Conservation (phyloP, 2,797 vertebrate genomes). For the Chromis chromis region DNA sequence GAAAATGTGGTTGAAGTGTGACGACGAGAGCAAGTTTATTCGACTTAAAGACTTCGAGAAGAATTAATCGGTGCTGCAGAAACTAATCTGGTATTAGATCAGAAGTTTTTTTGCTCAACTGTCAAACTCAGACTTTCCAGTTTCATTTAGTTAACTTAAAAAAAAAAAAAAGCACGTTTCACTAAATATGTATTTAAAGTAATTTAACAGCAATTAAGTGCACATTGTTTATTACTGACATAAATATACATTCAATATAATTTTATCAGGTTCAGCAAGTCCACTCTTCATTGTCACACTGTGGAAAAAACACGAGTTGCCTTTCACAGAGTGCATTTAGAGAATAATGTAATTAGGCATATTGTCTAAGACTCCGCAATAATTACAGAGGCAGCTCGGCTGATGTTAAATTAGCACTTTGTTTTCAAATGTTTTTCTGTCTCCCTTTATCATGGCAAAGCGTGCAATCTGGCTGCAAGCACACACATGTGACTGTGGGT, state of each 20-base stretch:
- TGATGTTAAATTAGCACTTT: slow-evolving; percentile 56
- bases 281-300: no score
- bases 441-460: slow-evolving; percentile 27
- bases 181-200: no score
- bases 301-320: slow-evolving; percentile 23
- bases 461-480: not conserved
- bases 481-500: slow-evolving; percentile 6
- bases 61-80: not conserved
- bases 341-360: slow-evolving; percentile 63
- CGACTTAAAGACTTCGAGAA: slow-evolving; percentile 57
- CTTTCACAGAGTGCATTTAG: slow-evolving; percentile 38
- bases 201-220: no score
- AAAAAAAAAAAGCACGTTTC: no score
- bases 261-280: no score
- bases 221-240: no score
- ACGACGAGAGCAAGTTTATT: slow-evolving; percentile 20
- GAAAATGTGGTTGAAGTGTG: slow-evolving; percentile 11
- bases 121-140: no score
- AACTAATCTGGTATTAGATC: no score
- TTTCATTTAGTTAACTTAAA: no score
- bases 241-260: no score
- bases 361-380: slow-evolving; percentile 25
- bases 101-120: no score
- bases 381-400: slow-evolving; percentile 51
- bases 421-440: slow-evolving; percentile 44